Percentiles rank a stretch among this genome's conserved stretches.
phyloP scores from a whole-genome alignment of 2,888 invertebrate genomes.

The Drepana falcataria region DNA sequence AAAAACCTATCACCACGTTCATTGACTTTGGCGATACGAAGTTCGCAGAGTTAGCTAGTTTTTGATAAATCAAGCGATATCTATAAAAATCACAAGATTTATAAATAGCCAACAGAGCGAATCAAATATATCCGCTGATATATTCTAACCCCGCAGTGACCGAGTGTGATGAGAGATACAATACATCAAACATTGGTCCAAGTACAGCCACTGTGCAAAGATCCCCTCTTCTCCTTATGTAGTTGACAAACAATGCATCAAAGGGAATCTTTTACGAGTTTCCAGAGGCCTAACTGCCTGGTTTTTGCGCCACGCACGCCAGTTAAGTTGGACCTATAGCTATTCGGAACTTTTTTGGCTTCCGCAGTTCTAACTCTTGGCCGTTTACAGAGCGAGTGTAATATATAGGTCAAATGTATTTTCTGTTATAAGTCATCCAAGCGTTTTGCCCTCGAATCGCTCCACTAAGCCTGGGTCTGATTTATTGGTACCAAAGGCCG shows the following conservation, averaged over 20 bases:
- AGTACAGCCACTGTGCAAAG: conserved; percentile 26
- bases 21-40: too few relatives aligned
- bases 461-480: conserved; percentile 53
- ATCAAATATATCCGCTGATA: conserved; percentile 24
- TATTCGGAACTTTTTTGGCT: conserved; percentile 11
- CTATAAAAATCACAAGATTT: too few relatives aligned
- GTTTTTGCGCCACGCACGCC: conserved; percentile 30
- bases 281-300: conserved; percentile 27
- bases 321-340: conserved; percentile 24
- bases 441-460: conserved; percentile 55
- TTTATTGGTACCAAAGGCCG: conserved; percentile 42
- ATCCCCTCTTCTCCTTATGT: conserved; percentile 23
- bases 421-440: conserved; percentile 64
- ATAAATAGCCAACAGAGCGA: conserved; percentile 7
- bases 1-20: too few relatives aligned
- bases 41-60: too few relatives aligned
- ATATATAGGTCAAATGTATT: conserved; percentile 66
- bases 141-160: conserved; percentile 39
- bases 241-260: conserved; percentile 7
- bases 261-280: conserved; percentile 9
- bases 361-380: conserved; percentile 17
- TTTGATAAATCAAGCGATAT: too few relatives aligned
- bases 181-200: conserved; percentile 38
- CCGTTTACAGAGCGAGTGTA: conserved; percentile 27
- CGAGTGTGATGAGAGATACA: conserved; percentile 36